phyloP scores from a whole-genome alignment of 30 jellyfish, hydroid and myxozoan species.

The Nemopilema nomurai region DNA sequence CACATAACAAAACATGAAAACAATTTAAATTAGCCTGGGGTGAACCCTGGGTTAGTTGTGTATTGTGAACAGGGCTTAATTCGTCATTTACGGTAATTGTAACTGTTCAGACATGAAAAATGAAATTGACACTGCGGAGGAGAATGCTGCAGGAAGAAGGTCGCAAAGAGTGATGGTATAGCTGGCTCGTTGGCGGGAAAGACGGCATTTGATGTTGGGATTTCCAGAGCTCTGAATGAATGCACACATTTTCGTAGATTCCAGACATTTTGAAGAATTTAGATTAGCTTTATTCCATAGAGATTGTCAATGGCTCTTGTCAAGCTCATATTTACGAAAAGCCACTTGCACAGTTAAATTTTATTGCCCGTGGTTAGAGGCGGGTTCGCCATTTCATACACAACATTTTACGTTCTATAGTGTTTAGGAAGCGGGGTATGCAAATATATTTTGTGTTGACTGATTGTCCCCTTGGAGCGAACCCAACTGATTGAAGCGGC shows the following conservation, averaged over 20 bases:
- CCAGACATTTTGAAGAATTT: not conserved
- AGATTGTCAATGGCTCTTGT: not conserved
- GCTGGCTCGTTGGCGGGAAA: not conserved
- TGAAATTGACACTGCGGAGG: not conserved
- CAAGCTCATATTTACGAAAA: not conserved
- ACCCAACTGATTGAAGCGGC: not conserved
- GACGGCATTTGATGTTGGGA: not conserved
- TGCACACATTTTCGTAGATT: not conserved
- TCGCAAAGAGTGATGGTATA: not conserved
- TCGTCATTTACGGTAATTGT: no score
- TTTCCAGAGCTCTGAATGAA: not conserved
- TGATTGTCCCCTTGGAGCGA: not conserved
- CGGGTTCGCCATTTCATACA: no score
- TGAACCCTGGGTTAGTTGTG: no score
- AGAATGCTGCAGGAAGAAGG: not conserved
- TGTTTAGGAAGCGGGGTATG: not conserved
- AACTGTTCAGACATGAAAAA: no score
- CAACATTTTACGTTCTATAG: not conserved
- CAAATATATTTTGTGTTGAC: not conserved
- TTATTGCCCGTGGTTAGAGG: no score
- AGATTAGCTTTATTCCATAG: no score
- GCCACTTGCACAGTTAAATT: not conserved
- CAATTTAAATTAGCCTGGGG: no score
- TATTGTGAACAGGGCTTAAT: no score
- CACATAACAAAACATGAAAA: no score